Evolutionary conservation across 2,888 invertebrate species (phyloP).

Genomic region (Eupithecia pulchellata): DNA sequence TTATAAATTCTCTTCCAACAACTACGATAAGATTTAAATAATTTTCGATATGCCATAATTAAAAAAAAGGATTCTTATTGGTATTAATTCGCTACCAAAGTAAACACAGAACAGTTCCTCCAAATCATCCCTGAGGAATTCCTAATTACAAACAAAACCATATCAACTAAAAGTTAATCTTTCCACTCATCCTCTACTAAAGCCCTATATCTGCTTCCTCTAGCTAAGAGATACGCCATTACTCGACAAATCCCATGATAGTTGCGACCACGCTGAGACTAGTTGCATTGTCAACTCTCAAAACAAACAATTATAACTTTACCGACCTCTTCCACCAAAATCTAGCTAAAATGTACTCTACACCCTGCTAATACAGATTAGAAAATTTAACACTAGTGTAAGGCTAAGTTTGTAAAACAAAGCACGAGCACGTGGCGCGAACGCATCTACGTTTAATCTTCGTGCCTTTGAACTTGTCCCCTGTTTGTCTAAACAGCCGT

Average conservation of each 20-base stretch:
- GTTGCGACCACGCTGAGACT: conserved; percentile 60
- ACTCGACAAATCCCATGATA: conserved; percentile 80
- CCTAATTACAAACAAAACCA: conserved; percentile 4
- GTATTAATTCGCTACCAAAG: neutral
- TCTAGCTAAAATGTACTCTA: conserved; percentile 48
- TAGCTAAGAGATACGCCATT: conserved; percentile 72
- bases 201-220: conserved; percentile 67
- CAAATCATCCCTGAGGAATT: neutral
- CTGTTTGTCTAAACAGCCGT: conserved; percentile 79
- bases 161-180: conserved; percentile 61
- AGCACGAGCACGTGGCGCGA: conserved; percentile 78
- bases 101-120: neutral
- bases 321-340: conserved; percentile 12
- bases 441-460: conserved; percentile 79
- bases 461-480: conserved; percentile 77
- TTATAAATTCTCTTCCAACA: too few relatives aligned
- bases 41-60: too few relatives aligned
- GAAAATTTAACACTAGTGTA: conserved; percentile 9
- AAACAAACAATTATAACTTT: conserved; percentile 51
- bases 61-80: neutral
- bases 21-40: too few relatives aligned
- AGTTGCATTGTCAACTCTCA: conserved; percentile 77
- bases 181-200: conserved; percentile 47
- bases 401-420: conserved; percentile 52
- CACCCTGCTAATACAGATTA: conserved; percentile 10